These are phyloP conservation scores for Styela clava DNA, from an alignment of 23 tunicate genomes.

Conservation along the genomic window DNA sequence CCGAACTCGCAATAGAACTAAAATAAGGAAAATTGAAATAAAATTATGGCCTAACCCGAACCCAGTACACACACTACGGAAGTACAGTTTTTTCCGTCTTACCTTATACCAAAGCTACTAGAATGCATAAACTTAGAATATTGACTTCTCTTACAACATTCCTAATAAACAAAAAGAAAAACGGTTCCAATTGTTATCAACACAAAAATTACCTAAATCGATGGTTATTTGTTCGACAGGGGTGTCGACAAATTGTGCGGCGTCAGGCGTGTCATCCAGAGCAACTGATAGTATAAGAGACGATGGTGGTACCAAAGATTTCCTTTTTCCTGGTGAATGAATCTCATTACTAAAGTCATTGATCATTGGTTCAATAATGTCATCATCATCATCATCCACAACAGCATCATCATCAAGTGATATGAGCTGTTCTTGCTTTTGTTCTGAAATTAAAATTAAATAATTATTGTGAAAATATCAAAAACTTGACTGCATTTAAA, in stretches of 20 bases:
- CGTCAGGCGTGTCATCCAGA: conserved; percentile 40
- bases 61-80: no score
- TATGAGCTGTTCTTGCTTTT: background rate
- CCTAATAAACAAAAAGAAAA: no score
- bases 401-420: conserved; percentile 19
- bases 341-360: background rate
- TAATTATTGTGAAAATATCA: no score
- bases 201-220: background rate
- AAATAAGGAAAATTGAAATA: no score
- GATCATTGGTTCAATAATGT: background rate
- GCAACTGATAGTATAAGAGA: conserved; percentile 79
- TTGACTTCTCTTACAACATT: no score
- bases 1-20: no score
- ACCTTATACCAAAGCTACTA: no score
- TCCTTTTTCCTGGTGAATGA: conserved; percentile 30
- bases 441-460: background rate
- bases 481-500: no score
- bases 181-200: background rate
- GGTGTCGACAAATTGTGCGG: background rate
- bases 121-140: no score
- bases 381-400: conserved; percentile 8
- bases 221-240: background rate
- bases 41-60: no score
- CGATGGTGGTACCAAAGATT: conserved; percentile 85
- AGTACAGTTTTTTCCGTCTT: no score